phyloP scores from a whole-genome alignment of 2,888 invertebrate species.

The Neria commutata region DNA sequence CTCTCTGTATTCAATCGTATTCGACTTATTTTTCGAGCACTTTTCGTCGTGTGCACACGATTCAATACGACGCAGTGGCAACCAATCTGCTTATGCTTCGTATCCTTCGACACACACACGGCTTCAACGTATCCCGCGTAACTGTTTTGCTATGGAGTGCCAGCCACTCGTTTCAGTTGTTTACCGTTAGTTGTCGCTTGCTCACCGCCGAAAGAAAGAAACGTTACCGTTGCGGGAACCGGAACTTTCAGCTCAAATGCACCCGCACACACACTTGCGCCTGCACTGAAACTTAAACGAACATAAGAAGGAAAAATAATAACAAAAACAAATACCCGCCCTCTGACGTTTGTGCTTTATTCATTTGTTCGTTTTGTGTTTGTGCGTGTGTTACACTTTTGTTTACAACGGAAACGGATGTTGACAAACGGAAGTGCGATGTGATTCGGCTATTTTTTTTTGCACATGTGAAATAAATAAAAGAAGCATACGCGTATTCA shows the following conservation, averaged over 20 bases:
- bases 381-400: not conserved
- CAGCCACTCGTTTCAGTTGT: constrained; percentile 38
- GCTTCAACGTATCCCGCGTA: constrained; percentile 9
- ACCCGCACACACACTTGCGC: too few relatives aligned
- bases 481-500: too few relatives aligned
- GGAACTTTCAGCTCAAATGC: not conserved
- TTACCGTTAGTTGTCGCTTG: constrained; percentile 45
- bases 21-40: too few relatives aligned
- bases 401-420: too few relatives aligned
- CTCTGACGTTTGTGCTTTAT: not conserved
- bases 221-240: constrained; percentile 1
- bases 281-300: not conserved
- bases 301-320: constrained; percentile 2
- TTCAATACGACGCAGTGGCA: too few relatives aligned
- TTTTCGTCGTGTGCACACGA: too few relatives aligned
- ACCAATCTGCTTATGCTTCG: not conserved
- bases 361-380: not conserved
- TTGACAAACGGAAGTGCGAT: too few relatives aligned
- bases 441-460: too few relatives aligned
- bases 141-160: constrained; percentile 17
- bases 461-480: too few relatives aligned
- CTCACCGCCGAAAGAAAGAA: constrained; percentile 31
- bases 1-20: too few relatives aligned
- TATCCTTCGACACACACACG: too few relatives aligned
- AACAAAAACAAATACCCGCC: not conserved